These are phyloP conservation scores for Heterodera filipjevi DNA, from an alignment of 2,888 invertebrate species.

Conservation along the genomic window DNA sequence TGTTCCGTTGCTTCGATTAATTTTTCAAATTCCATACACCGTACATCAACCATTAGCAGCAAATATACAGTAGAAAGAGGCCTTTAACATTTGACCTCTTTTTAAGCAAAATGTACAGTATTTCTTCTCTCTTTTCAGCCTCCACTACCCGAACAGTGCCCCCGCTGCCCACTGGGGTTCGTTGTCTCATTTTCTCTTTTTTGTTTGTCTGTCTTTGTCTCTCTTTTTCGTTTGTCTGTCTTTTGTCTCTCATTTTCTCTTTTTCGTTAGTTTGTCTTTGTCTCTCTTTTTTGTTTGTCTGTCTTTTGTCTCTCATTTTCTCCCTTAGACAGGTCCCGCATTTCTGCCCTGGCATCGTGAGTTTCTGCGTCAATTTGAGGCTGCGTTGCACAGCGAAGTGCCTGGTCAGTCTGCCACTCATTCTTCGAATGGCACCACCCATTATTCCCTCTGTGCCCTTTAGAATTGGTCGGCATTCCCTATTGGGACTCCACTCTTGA, in stretches of 20 bases:
- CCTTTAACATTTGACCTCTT: no score
- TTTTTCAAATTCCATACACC: no score
- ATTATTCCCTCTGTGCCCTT: background rate
- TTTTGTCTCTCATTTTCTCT: background rate
- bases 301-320: background rate
- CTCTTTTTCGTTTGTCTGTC: background rate
- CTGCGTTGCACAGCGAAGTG: constrained; percentile 58
- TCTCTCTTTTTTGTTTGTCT: background rate
- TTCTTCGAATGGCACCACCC: no score
- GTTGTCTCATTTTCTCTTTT: no score
- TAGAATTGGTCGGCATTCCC: constrained; percentile 51
- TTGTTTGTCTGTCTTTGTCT: background rate
- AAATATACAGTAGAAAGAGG: constrained; percentile 39
- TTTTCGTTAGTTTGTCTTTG: background rate
- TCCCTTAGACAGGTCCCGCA: constrained; percentile 45
- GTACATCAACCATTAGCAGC: no score
- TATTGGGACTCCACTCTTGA: constrained; percentile 64
- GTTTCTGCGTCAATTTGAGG: constrained; percentile 62
- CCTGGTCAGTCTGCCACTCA: constrained; percentile 33
- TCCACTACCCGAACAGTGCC: constrained; percentile 63
- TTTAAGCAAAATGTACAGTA: constrained; percentile 44
- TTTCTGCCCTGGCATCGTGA: constrained; percentile 65
- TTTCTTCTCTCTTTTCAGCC: constrained; percentile 32
- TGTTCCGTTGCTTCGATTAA: no score
- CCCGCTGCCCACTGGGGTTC: constrained; percentile 47